phyloP scores from a whole-genome alignment of 2,797 vertebrate genomes.

The Vultur gryphus region DNA sequence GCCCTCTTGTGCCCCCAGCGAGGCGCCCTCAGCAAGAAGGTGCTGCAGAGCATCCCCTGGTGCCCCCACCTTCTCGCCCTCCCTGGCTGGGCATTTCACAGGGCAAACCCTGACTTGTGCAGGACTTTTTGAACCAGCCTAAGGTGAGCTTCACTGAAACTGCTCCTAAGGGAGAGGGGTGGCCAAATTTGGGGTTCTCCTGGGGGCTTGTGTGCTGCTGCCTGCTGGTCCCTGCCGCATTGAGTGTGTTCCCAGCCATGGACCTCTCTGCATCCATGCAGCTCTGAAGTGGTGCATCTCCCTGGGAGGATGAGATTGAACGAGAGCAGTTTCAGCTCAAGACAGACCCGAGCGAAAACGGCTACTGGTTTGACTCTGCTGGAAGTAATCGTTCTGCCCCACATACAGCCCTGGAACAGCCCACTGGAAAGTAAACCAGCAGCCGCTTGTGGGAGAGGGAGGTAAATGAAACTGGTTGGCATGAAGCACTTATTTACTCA shows the following conservation, averaged over 20 bases:
- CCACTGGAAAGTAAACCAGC: background rate
- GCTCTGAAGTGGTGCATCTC: background rate
- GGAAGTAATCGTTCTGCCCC: constrained; percentile 42
- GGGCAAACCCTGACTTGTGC: background rate
- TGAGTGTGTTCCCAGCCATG: background rate
- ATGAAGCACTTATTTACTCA: constrained; percentile 44
- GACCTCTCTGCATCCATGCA: background rate
- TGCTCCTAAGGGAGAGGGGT: background rate
- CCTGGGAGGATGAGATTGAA: background rate
- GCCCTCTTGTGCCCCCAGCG: rapidly evolving
- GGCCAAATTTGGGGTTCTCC: background rate
- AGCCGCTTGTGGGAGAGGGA: background rate
- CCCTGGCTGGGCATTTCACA: rapidly evolving
- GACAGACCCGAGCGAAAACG: rapidly evolving
- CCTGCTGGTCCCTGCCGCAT: background rate
- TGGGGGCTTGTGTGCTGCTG: rapidly evolving
- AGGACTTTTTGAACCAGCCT: background rate
- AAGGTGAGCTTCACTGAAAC: background rate
- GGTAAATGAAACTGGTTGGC: constrained; percentile 4
- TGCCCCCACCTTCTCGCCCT: background rate
- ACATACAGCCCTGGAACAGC: background rate
- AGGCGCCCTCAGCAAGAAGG: background rate
- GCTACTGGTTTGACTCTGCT: background rate
- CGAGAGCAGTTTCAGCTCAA: background rate
- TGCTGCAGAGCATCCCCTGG: background rate